Base-by-base conservation (phyloP, 2,797 vertebrate species). In the Galaxias olidus region DNA sequence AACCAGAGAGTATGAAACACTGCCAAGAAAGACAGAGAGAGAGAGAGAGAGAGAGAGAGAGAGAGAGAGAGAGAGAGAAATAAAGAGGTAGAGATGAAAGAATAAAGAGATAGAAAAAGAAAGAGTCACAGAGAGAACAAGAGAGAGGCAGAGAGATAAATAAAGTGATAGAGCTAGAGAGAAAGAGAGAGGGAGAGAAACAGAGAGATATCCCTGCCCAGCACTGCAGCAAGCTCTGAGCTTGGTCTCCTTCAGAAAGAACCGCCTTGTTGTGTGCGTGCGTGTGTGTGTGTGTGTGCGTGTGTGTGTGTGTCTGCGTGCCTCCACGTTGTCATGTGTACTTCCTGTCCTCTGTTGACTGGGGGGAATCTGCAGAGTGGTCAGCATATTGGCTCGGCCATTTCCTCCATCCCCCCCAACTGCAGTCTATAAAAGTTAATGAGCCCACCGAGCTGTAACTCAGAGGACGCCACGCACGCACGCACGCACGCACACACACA, bases 401-500 rank as follows among this genome's bases (percentile, higher is more conserved):
- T 78, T 83, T 81, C 66, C 80, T 77, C 72, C 17, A 30, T 2
- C 0, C 53, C 14, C 73, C 65, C 66, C 9, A 53, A 60, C 76
- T 63, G 77, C 72, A 83, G 80, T 82, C 82, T 74, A 87, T 85
- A 88, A 88, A 88, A 84, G 73, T 82, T 87, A 86, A 86, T 76
- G 78, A 87, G 77, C 72, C 73, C 43, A 18, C 67, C 10, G 73
- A 69, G 62, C 61, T 50, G 47, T 57, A 61, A 72, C 19, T 10
- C 61, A 11, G 12, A 62, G 54, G 46, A 51, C 9, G 14, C 59
- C 4, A 70, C 2, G 45, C 66, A 61, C 20, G 4, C 17, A 49
- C 19, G 42, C 46, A 61, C 66, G 52, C 7, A 13, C 60, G 51
- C 69, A 66, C 76, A 47, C 48, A 45, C 40, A 51, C 15, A 63